Conservation (phyloP, 2,113 vertebrate species). For the Panthera leo region DNA sequence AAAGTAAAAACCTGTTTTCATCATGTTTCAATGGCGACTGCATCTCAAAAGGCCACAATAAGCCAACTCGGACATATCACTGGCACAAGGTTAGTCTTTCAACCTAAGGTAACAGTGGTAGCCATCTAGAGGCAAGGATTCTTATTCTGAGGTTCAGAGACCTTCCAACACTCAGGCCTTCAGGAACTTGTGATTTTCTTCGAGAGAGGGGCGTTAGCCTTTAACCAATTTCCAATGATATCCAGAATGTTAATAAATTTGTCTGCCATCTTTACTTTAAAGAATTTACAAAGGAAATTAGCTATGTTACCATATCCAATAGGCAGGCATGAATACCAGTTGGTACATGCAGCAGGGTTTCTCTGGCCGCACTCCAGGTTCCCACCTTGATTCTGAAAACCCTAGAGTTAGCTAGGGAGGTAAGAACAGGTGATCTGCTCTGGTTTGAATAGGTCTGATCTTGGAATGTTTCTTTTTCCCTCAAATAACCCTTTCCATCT, state of each 20-base stretch:
- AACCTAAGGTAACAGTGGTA: neutral
- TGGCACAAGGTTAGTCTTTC: neutral
- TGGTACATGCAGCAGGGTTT: neutral
- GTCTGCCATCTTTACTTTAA: neutral
- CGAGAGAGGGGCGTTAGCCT: neutral
- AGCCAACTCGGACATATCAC: neutral
- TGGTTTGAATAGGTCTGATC: neutral
- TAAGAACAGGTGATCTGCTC: neutral
- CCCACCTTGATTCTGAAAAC: neutral
- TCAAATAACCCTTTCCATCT: neutral
- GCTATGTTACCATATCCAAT: neutral
- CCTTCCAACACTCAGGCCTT: neutral
- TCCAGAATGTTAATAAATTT: neutral
- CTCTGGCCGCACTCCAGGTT: neutral
- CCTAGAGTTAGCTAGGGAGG: neutral
- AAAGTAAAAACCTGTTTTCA: slow-evolving; percentile 10
- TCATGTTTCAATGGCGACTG: neutral
- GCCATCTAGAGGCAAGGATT: neutral
- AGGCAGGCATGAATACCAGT: neutral
- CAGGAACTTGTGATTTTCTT: neutral
- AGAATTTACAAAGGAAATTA: neutral
- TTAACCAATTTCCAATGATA: neutral
- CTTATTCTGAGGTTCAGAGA: neutral
- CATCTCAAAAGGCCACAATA: neutral
- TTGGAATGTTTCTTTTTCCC: neutral